These are phyloP conservation scores for Drosophila macrospina DNA, from an alignment of 2,888 invertebrate species.

Conservation along the genomic window DNA sequence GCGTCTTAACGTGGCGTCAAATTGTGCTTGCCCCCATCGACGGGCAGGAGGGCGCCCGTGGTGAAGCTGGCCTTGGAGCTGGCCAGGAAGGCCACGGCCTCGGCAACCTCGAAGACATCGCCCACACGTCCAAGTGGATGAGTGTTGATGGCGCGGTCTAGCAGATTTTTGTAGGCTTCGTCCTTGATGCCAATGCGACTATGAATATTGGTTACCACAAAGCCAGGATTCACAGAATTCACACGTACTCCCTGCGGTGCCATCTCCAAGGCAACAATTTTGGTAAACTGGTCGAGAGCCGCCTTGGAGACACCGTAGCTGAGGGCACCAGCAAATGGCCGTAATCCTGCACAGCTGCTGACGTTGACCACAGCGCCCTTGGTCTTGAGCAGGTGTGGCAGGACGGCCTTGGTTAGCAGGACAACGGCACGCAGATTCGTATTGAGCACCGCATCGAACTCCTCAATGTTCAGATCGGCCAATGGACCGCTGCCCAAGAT, in stretches of 20 bases:
- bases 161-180: conserved; percentile 90
- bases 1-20: conserved; percentile 89
- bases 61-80: conserved; percentile 90
- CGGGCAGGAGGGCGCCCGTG: conserved; percentile 89
- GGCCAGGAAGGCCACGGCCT: conserved; percentile 94
- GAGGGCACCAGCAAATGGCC: conserved; percentile 94
- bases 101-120: conserved; percentile 92
- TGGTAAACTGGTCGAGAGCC: conserved; percentile 96
- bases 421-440: conserved; percentile 92
- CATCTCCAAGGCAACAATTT: conserved; percentile 93
- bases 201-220: conserved; percentile 94
- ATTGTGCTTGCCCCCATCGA: conserved; percentile 88
- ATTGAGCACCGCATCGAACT: conserved; percentile 94
- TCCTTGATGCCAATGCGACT: conserved; percentile 90
- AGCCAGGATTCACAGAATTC: conserved; percentile 96
- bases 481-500: conserved; percentile 91
- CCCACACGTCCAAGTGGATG: conserved; percentile 96
- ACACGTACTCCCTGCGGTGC: conserved; percentile 92
- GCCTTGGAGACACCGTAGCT: conserved; percentile 97
- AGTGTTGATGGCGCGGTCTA: conserved; percentile 92
- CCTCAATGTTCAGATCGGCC: conserved; percentile 91
- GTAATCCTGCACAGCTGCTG: conserved; percentile 94
- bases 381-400: conserved; percentile 91
- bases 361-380: conserved; percentile 96
- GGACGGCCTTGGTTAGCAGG: conserved; percentile 91